Percentiles rank a stretch among this genome's conserved stretches.
Evolutionary conservation across 2,888 invertebrate species (phyloP).

Genomic region (Mesoligia furuncula): DNA sequence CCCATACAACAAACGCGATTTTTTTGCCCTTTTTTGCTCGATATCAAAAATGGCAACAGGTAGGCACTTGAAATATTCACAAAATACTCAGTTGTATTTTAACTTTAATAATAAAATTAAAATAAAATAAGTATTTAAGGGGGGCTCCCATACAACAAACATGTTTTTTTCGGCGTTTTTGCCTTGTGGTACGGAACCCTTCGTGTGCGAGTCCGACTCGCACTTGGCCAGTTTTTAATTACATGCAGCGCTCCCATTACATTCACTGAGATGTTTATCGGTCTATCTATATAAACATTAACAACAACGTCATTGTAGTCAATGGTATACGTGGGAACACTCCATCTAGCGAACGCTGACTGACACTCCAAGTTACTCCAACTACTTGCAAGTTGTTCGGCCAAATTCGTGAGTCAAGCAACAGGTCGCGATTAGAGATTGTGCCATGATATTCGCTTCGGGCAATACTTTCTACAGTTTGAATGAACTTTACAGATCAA

Average conservation of each 20-base stretch:
- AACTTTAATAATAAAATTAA: too few relatives aligned
- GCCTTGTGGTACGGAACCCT: too few relatives aligned
- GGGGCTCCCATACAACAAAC: too few relatives aligned
- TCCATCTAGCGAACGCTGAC: neutral
- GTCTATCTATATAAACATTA: constrained; percentile 20
- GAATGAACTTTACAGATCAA: constrained; percentile 54
- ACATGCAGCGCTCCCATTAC: neutral
- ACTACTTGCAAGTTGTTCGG: constrained; percentile 32
- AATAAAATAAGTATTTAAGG: too few relatives aligned
- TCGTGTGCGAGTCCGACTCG: too few relatives aligned
- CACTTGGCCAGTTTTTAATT: too few relatives aligned
- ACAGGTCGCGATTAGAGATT: constrained; percentile 69
- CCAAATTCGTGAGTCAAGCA: constrained; percentile 66
- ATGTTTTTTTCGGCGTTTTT: too few relatives aligned
- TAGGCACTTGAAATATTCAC: too few relatives aligned
- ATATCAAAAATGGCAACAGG: too few relatives aligned
- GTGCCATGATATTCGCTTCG: constrained; percentile 40
- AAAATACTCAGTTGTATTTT: too few relatives aligned
- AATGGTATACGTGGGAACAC: constrained; percentile 20
- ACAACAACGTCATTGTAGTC: constrained; percentile 34
- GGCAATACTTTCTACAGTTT: constrained; percentile 57
- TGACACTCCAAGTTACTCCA: constrained; percentile 11
- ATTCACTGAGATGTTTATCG: neutral
- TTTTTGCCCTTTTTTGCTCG: too few relatives aligned
- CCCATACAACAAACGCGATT: too few relatives aligned